These are phyloP conservation scores for Ditylenchus dipsaci DNA, from an alignment of 1,140 invertebrate genomes.

Conservation along the genomic window DNA sequence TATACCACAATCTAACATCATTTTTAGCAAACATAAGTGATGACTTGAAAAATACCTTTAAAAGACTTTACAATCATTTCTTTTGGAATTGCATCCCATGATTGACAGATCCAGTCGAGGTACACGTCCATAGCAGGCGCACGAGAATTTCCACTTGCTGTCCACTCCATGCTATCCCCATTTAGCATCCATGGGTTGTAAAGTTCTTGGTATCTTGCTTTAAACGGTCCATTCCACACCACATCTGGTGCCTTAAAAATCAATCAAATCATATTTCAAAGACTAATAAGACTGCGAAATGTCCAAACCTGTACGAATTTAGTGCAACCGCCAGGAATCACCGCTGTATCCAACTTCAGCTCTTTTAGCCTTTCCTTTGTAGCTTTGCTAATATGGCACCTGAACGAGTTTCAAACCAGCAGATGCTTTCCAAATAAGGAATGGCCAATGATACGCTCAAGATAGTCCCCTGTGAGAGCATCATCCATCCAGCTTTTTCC, in stretches of 20 bases:
- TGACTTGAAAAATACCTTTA: background rate
- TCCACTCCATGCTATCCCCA: background rate
- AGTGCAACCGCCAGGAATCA: background rate
- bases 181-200: slow-evolving; percentile 15
- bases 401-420: background rate
- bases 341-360: background rate
- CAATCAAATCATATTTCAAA: background rate
- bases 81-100: slow-evolving; percentile 6
- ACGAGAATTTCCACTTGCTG: slow-evolving; percentile 7
- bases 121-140: slow-evolving; percentile 14
- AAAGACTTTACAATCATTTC: slow-evolving; percentile 14
- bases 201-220: background rate
- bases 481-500: slow-evolving; percentile 3
- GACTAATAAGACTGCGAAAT: too few species aligned
- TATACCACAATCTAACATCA: slow-evolving; percentile 9
- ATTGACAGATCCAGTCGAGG: slow-evolving; percentile 9
- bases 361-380: background rate
- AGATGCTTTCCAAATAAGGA: background rate
- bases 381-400: background rate
- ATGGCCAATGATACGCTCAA: background rate
- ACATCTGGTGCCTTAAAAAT: slow-evolving; percentile 14
- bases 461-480: background rate
- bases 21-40: background rate
- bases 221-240: slow-evolving; percentile 18
- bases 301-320: slow-evolving; percentile 13